Base-by-base conservation (phyloP, 2,888 invertebrate species). In the Rhingia campestris region DNA sequence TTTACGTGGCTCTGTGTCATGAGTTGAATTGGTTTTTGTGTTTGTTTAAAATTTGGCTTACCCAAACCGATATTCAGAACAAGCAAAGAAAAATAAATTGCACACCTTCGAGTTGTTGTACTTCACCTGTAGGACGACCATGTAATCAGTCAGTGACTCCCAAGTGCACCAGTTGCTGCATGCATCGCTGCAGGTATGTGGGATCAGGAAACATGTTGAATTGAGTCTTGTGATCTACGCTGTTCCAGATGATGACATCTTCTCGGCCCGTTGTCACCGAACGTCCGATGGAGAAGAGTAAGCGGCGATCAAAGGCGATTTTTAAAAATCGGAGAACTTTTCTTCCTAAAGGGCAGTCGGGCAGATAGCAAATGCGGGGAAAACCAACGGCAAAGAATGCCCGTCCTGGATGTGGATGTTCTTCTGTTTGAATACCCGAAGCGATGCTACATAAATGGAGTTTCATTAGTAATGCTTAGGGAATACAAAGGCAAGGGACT, bases 241-340 rank as follows among this genome's bases (percentile, higher is more conserved):
- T 95, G 89, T 96, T 96, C 98, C 98, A 98, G 54, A 97, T 95
- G 70, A 98, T 96, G 80, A 97, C 97, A 92, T 98, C 96, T 89
- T 96, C 95, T 87, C 96, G 94, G 0, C 98, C 98, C 0, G 98
- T 98, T 0, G 98, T 98, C 76, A 95, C 94, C 0, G 97, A 98
- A 53, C 96, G 94, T 70, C 96, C 95, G 86, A 98, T 95, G 0
- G 96, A 95, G 92, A 98, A 98, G 87, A 97, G 94, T 86, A 95
- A 91, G 79, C 96, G 94, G 12, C 96, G 93, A 89, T 96, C 95
- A 93, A 98, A 98, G 33, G 97, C 97, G 84, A 94, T 93, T 87
- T 95, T 95, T 72, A 98, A 92, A 86, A 96, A 93, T 76, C 94
- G 91, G 88, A 97, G 91, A 86, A 97, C 94, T 92, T 95, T 94